A percentile compares a stretch with the other conserved stretches of the same genome.
Conservation (phyloP, 2,797 vertebrate genomes). For the Momotus momota region DNA sequence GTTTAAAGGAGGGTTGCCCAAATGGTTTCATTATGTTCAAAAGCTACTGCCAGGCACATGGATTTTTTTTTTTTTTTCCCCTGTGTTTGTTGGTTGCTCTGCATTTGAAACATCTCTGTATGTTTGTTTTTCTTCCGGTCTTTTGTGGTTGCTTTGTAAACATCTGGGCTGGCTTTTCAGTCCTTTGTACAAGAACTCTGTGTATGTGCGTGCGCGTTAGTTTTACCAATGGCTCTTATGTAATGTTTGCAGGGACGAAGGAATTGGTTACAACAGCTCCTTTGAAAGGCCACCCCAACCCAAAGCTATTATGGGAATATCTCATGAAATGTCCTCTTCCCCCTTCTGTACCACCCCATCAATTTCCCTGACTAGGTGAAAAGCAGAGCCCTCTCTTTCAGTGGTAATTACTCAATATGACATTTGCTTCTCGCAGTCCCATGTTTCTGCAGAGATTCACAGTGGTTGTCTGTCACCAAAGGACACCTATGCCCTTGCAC, state of each 20-base stretch:
- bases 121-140: slow-evolving; percentile 67
- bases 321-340: not conserved
- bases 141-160: slow-evolving; percentile 67
- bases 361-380: not conserved
- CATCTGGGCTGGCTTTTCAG: slow-evolving; percentile 56
- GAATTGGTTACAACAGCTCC: slow-evolving; percentile 38
- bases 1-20: slow-evolving; percentile 45
- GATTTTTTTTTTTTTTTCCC: not conserved
- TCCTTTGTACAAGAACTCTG: slow-evolving; percentile 22
- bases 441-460: not conserved
- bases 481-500: not conserved
- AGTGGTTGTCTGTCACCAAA: not conserved
- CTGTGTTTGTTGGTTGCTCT: slow-evolving; percentile 36
- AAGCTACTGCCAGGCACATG: slow-evolving; percentile 51
- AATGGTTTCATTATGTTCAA: slow-evolving; percentile 60
- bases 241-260: slow-evolving; percentile 20
- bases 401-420: not conserved
- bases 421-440: not conserved
- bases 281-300: slow-evolving; percentile 25
- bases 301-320: not conserved
- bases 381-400: not conserved
- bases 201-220: not conserved
- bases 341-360: not conserved
- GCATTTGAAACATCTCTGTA: slow-evolving; percentile 58
- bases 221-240: slow-evolving; percentile 34